Conservation (phyloP, 2,113 vertebrate species). For the Alligator sinensis region DNA sequence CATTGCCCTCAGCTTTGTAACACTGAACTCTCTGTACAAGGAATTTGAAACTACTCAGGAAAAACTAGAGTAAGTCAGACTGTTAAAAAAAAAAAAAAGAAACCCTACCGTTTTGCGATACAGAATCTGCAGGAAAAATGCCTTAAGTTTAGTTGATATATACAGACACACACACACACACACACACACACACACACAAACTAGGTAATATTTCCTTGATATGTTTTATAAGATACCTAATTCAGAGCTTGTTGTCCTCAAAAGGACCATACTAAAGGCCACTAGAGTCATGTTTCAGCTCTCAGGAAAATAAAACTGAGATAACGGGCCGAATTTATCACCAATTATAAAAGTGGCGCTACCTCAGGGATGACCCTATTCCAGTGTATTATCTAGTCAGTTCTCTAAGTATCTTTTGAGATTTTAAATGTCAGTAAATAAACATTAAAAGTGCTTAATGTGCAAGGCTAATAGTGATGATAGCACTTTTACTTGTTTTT, state of each 20-base stretch:
- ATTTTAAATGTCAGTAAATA: constrained; percentile 66
- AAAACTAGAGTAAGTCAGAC: constrained; percentile 12
- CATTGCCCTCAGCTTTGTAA: not conserved
- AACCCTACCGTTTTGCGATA: not conserved
- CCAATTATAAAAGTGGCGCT: not conserved
- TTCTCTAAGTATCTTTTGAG: constrained; percentile 25
- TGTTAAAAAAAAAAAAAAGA: not conserved
- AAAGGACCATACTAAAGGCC: constrained; percentile 41
- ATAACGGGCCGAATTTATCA: not conserved
- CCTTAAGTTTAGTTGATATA: constrained; percentile 24
- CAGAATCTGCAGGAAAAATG: constrained; percentile 20
- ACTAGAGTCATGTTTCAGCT: constrained; percentile 1
- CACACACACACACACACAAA: constrained; percentile 12
- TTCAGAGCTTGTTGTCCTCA: not conserved
- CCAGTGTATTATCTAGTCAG: not conserved
- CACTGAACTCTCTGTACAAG: constrained; percentile 1
- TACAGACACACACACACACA: constrained; percentile 11
- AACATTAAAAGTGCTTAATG: constrained; percentile 69
- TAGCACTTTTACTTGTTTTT: constrained; percentile 72
- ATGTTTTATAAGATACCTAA: not conserved
- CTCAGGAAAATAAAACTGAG: not conserved
- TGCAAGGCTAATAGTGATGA: constrained; percentile 68
- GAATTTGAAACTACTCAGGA: not conserved
- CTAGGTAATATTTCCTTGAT: constrained; percentile 26
- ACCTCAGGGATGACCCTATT: constrained; percentile 2